Evolutionary conservation across 2,888 invertebrate genomes (phyloP).

Genomic region (Alloscopus bannaensis): DNA sequence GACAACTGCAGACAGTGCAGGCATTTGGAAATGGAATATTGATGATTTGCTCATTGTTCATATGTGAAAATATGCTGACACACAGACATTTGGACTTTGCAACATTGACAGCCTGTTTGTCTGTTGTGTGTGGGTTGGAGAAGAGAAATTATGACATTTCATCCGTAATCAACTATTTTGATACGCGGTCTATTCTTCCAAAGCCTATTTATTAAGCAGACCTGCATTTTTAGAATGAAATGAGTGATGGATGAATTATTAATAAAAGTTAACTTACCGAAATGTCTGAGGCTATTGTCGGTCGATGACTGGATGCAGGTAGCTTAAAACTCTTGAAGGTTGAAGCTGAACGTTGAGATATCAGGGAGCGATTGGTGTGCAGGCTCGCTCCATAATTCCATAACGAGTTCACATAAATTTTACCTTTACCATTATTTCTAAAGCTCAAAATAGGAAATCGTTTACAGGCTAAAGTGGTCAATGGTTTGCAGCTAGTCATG

Average conservation of each 20-base stretch:
- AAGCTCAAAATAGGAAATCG: conserved; percentile 64
- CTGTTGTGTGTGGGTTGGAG: too few relatives aligned
- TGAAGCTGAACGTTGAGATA: conserved; percentile 33
- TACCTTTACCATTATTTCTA: conserved; percentile 61
- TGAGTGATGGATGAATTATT: not conserved
- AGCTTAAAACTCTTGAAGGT: conserved; percentile 60
- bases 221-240: too few relatives aligned
- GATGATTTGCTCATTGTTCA: too few relatives aligned
- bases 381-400: conserved; percentile 56
- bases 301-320: conserved; percentile 52
- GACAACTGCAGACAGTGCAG: too few relatives aligned
- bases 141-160: too few relatives aligned
- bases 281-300: conserved; percentile 49
- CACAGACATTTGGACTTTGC: too few relatives aligned
- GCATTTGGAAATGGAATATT: too few relatives aligned
- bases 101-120: too few relatives aligned
- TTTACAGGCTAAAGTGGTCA: conserved; percentile 62
- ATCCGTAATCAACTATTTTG: too few relatives aligned
- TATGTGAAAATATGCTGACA: too few relatives aligned
- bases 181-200: too few relatives aligned
- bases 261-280: conserved; percentile 46
- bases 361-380: conserved; percentile 53
- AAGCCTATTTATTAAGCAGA: too few relatives aligned
- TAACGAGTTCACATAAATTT: conserved; percentile 56
- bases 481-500: conserved; percentile 41